A percentile compares a stretch with the other conserved stretches of the same genome.
phyloP scores from a whole-genome alignment of 2,888 invertebrate species.

The Euproctis similis region DNA sequence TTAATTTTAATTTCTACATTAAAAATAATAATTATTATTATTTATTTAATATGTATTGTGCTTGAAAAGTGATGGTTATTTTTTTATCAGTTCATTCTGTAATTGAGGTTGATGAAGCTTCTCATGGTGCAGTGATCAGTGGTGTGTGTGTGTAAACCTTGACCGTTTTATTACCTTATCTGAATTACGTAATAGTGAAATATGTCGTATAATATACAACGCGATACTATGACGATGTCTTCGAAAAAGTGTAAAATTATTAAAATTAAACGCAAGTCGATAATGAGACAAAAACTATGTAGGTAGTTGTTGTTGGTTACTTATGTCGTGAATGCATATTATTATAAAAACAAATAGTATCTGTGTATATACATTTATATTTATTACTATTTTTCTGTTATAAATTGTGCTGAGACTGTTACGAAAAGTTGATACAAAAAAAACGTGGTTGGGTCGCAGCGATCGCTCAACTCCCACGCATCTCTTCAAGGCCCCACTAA shows the following conservation, averaged over 20 bases:
- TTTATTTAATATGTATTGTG: conserved; percentile 15
- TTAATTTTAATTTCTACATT: too few relatives aligned
- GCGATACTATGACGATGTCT: conserved; percentile 46
- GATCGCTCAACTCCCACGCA: conserved; percentile 35
- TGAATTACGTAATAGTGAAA: conserved; percentile 30
- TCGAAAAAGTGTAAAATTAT: conserved; percentile 55
- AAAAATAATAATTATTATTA: too few relatives aligned
- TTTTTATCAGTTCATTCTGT: conserved; percentile 13
- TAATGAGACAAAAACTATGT: conserved; percentile 60
- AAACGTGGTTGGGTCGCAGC: conserved; percentile 44
- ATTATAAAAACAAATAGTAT: too few relatives aligned
- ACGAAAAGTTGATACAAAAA: conserved; percentile 31
- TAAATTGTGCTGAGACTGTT: conserved; percentile 18
- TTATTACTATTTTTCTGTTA: too few relatives aligned
- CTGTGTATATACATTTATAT: too few relatives aligned
- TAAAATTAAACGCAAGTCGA: conserved; percentile 62
- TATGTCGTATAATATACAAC: conserved; percentile 42
- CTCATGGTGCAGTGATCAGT: too few relatives aligned
- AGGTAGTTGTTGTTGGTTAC: conserved; percentile 30
- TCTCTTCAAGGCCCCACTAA: conserved; percentile 48
- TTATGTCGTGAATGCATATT: too few relatives aligned
- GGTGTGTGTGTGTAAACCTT: too few relatives aligned
- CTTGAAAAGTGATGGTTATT: conserved; percentile 17
- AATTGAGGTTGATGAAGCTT: too few relatives aligned
- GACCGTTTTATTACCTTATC: conserved; percentile 30